These are phyloP conservation scores for Diadophis punctatus DNA, from an alignment of 2,113 vertebrate species.

Conservation along the genomic window DNA sequence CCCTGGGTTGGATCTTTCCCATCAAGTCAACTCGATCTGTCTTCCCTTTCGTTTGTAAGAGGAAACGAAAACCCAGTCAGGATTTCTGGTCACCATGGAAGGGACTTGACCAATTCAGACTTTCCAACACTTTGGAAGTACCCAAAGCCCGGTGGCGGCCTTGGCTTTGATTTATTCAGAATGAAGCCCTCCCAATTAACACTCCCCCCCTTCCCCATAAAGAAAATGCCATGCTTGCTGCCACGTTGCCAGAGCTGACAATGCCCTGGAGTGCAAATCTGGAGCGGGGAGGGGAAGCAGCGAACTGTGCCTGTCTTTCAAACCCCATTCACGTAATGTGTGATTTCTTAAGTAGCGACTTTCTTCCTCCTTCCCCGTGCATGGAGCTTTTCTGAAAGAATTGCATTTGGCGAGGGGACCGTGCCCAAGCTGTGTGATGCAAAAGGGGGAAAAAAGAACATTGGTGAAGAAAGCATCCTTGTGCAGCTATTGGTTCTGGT, in stretches of 20 bases:
- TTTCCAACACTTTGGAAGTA: constrained; percentile 31
- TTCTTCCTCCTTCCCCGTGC: constrained; percentile 25
- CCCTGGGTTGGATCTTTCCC: constrained; percentile 60
- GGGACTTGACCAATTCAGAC: background rate
- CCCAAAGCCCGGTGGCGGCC: constrained; percentile 35
- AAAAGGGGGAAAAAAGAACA: constrained; percentile 70
- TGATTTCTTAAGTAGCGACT: constrained; percentile 66
- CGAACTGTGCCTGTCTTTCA: background rate
- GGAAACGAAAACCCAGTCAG: constrained; percentile 51
- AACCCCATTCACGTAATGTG: constrained; percentile 41
- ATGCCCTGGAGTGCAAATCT: constrained; percentile 47
- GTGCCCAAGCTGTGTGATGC: constrained; percentile 68
- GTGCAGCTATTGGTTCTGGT: constrained; percentile 95
- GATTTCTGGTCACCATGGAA: constrained; percentile 45
- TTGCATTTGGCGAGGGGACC: constrained; percentile 58
- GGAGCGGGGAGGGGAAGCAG: background rate
- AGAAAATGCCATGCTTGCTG: constrained; percentile 43
- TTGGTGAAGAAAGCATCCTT: constrained; percentile 83
- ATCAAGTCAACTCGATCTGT: constrained; percentile 68
- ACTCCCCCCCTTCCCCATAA: constrained; percentile 61
- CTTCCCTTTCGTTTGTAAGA: constrained; percentile 65
- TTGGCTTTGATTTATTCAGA: constrained; percentile 65
- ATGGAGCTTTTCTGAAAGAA: constrained; percentile 58
- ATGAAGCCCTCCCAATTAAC: constrained; percentile 70
- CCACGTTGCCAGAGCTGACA: constrained; percentile 38